Conservation (phyloP, 2,113 vertebrate genomes). For the Cacatua alba region DNA sequence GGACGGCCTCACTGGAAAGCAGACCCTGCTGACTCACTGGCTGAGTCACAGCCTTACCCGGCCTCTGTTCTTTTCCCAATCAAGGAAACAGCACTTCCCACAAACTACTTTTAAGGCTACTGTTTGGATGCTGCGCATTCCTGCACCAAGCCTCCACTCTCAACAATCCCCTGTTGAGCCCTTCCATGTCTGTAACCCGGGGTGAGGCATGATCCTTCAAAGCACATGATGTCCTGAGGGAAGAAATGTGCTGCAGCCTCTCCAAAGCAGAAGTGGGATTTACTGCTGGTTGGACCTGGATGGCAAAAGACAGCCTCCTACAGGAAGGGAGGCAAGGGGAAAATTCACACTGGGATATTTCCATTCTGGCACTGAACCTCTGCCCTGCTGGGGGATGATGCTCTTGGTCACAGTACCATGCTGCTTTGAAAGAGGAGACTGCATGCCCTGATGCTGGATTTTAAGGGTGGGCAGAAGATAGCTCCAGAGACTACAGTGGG, state of each 20-base stretch:
- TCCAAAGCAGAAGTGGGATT: background rate
- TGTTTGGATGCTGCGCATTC: background rate
- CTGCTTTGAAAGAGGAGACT: background rate
- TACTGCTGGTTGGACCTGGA: background rate
- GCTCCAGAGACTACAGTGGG: background rate
- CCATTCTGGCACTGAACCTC: background rate
- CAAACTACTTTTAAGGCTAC: background rate
- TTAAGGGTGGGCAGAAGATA: background rate
- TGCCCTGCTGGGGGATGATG: background rate
- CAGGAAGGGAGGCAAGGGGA: background rate
- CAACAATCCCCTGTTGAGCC: background rate
- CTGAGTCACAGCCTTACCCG: slow-evolving; percentile 20
- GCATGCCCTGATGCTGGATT: background rate
- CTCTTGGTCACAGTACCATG: accelerated
- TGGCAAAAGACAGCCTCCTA: background rate
- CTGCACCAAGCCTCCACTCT: background rate
- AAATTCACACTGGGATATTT: background rate
- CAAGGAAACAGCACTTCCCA: slow-evolving; percentile 43
- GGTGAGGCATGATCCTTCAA: background rate
- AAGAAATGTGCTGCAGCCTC: background rate
- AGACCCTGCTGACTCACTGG: background rate
- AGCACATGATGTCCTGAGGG: background rate
- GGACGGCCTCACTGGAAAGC: background rate
- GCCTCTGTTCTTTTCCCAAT: slow-evolving; percentile 44
- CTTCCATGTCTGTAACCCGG: background rate